A percentile compares a stretch with the other conserved stretches of the same genome.
Evolutionary conservation across 1,140 invertebrate species (phyloP).

Genomic region (Sweltsa coloradensis): DNA sequence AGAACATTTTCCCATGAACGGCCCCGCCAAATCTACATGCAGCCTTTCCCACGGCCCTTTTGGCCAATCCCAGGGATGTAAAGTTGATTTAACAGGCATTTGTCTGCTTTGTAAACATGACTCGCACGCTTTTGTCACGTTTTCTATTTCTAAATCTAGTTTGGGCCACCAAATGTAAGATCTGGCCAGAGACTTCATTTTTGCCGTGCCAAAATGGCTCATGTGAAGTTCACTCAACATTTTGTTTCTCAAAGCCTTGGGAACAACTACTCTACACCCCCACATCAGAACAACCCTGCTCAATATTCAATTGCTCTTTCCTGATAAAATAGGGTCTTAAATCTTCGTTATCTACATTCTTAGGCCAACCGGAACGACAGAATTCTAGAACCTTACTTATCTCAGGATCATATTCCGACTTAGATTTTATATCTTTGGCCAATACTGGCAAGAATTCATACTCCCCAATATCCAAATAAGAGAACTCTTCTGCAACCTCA

Average conservation of each 20-base stretch:
- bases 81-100: background rate
- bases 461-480: background rate
- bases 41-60: slow-evolving; percentile 19
- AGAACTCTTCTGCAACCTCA: background rate
- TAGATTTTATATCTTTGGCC: background rate
- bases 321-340: background rate
- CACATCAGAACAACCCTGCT: slow-evolving; percentile 10
- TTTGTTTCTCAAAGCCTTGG: slow-evolving; percentile 13
- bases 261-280: slow-evolving; percentile 21
- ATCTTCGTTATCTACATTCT: background rate
- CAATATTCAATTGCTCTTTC: background rate
- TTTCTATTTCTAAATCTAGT: slow-evolving; percentile 29
- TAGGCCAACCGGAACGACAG: background rate
- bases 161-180: slow-evolving; percentile 32
- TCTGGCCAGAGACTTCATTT: slow-evolving; percentile 31
- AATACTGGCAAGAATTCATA: background rate
- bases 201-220: slow-evolving; percentile 21
- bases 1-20: slow-evolving; percentile 19
- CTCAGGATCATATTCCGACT: background rate
- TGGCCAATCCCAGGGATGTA: slow-evolving; percentile 21
- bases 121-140: slow-evolving; percentile 12
- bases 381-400: background rate
- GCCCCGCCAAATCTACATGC: slow-evolving; percentile 24
- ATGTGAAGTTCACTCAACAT: slow-evolving; percentile 25
- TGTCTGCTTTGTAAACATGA: slow-evolving; percentile 7